phyloP scores from a whole-genome alignment of 2,888 invertebrate genomes.

The Phania funesta region DNA sequence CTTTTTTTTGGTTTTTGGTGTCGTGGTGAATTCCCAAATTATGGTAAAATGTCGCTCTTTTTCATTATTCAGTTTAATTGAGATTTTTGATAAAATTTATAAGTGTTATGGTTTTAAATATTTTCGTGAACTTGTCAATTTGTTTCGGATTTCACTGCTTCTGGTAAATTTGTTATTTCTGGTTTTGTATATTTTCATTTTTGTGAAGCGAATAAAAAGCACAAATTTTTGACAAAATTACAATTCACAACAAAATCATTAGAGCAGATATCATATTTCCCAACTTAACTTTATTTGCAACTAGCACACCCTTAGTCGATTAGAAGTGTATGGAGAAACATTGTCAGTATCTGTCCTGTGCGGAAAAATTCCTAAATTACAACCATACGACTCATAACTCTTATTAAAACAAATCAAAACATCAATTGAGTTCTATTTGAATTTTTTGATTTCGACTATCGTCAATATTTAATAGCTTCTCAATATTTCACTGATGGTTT shows the following conservation, averaged over 20 bases:
- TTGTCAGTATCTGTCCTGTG: background rate
- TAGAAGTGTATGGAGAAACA: background rate
- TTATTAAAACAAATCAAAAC: conserved; percentile 63
- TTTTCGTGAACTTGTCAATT: too few relatives aligned
- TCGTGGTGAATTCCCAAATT: too few relatives aligned
- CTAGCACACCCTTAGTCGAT: background rate
- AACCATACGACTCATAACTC: conserved; percentile 39
- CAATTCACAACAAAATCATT: conserved; percentile 44
- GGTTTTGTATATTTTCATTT: too few relatives aligned
- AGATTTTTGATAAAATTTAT: too few relatives aligned
- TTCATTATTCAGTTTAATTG: too few relatives aligned
- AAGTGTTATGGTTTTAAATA: too few relatives aligned
- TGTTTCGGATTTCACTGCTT: too few relatives aligned
- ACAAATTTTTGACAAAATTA: conserved; percentile 59
- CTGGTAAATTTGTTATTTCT: too few relatives aligned
- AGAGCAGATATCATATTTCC: conserved; percentile 41
- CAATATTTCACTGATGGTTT: conserved; percentile 46
- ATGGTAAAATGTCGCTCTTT: too few relatives aligned
- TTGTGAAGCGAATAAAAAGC: too few relatives aligned
- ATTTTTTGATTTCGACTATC: conserved; percentile 25
- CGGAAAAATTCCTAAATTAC: conserved; percentile 48
- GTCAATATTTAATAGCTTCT: conserved; percentile 41
- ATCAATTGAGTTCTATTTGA: conserved; percentile 54
- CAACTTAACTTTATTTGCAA: background rate
- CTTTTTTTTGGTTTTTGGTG: too few relatives aligned